These are phyloP conservation scores for Chionomys nivalis DNA, from an alignment of 2,113 vertebrate genomes.

Conservation along the genomic window DNA sequence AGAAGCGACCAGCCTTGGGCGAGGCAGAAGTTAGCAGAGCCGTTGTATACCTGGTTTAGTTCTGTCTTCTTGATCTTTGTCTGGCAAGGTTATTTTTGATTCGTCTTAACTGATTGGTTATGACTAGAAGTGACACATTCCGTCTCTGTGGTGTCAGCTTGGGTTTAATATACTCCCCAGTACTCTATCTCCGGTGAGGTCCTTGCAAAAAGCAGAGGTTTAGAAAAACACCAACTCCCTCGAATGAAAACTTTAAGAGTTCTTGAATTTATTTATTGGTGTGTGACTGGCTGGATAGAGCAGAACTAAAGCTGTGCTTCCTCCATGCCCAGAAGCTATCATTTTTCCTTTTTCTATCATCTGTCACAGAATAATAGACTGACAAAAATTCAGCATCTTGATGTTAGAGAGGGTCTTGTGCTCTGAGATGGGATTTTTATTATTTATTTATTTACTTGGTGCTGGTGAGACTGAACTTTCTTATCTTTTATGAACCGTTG, in stretches of 20 bases:
- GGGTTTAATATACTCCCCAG: background rate
- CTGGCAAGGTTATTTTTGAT: conserved; percentile 33
- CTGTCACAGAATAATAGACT: conserved; percentile 70
- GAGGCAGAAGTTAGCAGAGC: conserved; percentile 18
- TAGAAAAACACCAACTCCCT: background rate
- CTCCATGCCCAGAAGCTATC: conserved; percentile 64
- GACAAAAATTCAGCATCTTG: conserved; percentile 38
- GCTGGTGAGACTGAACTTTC: conserved; percentile 6
- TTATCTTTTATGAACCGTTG: background rate
- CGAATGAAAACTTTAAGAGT: conserved; percentile 3
- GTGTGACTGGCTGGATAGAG: background rate
- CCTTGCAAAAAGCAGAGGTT: conserved; percentile 42
- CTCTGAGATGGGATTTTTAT: background rate
- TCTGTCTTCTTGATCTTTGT: background rate
- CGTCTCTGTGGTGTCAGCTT: conserved; percentile 9
- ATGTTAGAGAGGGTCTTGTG: conserved; percentile 21
- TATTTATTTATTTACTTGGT: background rate
- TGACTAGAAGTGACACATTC: conserved; percentile 42
- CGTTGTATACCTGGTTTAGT: background rate
- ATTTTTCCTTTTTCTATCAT: conserved; percentile 49
- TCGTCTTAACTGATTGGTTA: conserved; percentile 21
- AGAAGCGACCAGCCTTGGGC: background rate
- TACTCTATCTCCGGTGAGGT: background rate
- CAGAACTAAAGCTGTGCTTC: conserved; percentile 39
- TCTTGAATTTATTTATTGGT: background rate